Evolutionary conservation across 2,888 invertebrate genomes (phyloP).

Genomic region (Lagria hirta): DNA sequence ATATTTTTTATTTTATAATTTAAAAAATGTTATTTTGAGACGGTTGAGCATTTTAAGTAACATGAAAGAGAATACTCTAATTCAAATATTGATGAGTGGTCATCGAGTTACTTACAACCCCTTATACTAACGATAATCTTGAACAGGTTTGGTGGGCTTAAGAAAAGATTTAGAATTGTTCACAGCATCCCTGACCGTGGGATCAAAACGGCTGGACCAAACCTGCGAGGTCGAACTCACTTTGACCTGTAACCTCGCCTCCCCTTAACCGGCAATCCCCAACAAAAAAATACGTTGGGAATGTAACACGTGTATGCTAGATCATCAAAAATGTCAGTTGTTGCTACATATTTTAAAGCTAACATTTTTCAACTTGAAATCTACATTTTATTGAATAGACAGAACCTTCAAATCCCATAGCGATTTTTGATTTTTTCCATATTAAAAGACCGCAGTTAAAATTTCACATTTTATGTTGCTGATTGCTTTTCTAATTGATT

Average conservation of each 20-base stretch:
- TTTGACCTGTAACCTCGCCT: constrained; percentile 31
- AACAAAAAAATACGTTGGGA: constrained; percentile 20
- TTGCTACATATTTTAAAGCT: too few relatives aligned
- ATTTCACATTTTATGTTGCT: too few relatives aligned
- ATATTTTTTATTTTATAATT: neutral
- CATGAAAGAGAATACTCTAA: constrained; percentile 41
- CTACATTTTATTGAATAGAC: too few relatives aligned
- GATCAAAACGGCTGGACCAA: constrained; percentile 30
- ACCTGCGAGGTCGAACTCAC: constrained; percentile 32
- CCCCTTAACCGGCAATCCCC: constrained; percentile 15
- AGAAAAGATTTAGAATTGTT: constrained; percentile 13
- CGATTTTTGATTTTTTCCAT: too few relatives aligned
- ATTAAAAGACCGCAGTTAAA: too few relatives aligned
- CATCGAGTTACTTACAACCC: constrained; percentile 26
- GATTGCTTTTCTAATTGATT: too few relatives aligned
- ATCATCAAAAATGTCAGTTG: constrained; percentile 19
- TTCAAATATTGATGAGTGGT: constrained; percentile 24
- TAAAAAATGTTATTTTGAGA: neutral
- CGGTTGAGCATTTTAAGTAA: constrained; percentile 35
- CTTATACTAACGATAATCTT: constrained; percentile 39
- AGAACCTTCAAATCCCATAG: too few relatives aligned
- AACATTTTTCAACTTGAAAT: too few relatives aligned
- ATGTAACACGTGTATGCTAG: constrained; percentile 20
- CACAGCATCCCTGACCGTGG: constrained; percentile 30
- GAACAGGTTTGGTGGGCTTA: constrained; percentile 45